Percentiles rank a stretch among this genome's conserved stretches.
Conservation (phyloP, 2,797 vertebrate species). For the Manis javanica region DNA sequence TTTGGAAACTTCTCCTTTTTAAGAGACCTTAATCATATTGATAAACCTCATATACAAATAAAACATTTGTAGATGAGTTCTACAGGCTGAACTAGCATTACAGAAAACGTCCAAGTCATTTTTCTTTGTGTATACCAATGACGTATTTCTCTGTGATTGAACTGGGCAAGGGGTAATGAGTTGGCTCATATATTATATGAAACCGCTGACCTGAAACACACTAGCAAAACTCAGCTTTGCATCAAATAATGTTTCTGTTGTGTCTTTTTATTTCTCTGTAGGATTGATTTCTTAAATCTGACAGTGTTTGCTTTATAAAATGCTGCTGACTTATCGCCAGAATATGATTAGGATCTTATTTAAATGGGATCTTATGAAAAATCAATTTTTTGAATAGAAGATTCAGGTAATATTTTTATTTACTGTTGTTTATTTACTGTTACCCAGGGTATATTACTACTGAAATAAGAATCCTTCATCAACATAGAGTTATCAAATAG, state of each 20-base stretch:
- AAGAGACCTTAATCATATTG: not conserved
- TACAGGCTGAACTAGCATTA: not conserved
- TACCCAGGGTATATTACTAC: not conserved
- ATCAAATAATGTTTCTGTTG: constrained; percentile 58
- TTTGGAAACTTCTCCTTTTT: not conserved
- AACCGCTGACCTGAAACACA: constrained; percentile 55
- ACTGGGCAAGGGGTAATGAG: not conserved
- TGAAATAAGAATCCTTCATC: constrained; percentile 41
- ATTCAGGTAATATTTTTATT: not conserved
- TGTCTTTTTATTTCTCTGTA: constrained; percentile 44
- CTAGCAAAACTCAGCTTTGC: constrained; percentile 44
- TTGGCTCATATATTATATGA: constrained; percentile 6
- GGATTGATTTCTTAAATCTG: constrained; percentile 61
- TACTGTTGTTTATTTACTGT: not conserved
- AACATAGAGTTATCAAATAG: constrained; percentile 41
- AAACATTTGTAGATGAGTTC: constrained; percentile 4
- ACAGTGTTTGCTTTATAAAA: constrained; percentile 55
- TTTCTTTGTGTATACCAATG: not conserved
- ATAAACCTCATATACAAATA: constrained; percentile 19
- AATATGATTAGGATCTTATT: not conserved
- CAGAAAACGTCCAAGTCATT: not conserved
- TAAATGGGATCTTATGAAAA: constrained; percentile 53
- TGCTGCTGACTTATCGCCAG: not conserved
- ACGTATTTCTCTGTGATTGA: not conserved
- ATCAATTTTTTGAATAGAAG: constrained; percentile 52